Evolutionary conservation across 2,888 invertebrate genomes (phyloP).

Genomic region (Amphipyra tragopoginis): DNA sequence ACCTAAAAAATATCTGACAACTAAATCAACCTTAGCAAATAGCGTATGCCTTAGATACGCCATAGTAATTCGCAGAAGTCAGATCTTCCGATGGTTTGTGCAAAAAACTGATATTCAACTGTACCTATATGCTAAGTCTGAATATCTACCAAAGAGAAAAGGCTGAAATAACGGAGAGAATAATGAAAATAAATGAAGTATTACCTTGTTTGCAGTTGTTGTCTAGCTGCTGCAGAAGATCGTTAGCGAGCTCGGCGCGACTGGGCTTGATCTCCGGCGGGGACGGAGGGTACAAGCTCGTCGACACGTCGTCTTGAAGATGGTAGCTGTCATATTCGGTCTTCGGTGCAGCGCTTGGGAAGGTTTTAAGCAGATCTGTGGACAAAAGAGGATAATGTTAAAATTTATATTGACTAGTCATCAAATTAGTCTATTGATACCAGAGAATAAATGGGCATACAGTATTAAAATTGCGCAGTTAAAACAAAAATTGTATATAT

Average conservation of each 20-base stretch:
- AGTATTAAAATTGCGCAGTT: slow-evolving; percentile 9
- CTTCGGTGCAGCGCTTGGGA: slow-evolving; percentile 82
- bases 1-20: too few species aligned
- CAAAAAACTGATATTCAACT: too few species aligned
- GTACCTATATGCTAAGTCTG: too few species aligned
- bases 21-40: too few species aligned
- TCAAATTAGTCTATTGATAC: not conserved
- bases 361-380: slow-evolving; percentile 83
- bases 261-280: slow-evolving; percentile 83
- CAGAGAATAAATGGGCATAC: not conserved
- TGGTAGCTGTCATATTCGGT: slow-evolving; percentile 72
- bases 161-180: too few species aligned
- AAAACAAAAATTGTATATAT: not conserved
- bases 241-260: slow-evolving; percentile 91
- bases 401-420: not conserved
- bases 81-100: too few species aligned
- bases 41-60: too few species aligned
- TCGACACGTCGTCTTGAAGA: slow-evolving; percentile 74
- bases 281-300: slow-evolving; percentile 81
- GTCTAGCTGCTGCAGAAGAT: slow-evolving; percentile 92
- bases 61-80: too few species aligned
- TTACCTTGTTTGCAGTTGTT: slow-evolving; percentile 92
- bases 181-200: not conserved
- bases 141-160: not conserved
- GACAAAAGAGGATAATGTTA: slow-evolving; percentile 37